Conservation (phyloP, 2,888 invertebrate species). For the Eretmocerus hayati region DNA sequence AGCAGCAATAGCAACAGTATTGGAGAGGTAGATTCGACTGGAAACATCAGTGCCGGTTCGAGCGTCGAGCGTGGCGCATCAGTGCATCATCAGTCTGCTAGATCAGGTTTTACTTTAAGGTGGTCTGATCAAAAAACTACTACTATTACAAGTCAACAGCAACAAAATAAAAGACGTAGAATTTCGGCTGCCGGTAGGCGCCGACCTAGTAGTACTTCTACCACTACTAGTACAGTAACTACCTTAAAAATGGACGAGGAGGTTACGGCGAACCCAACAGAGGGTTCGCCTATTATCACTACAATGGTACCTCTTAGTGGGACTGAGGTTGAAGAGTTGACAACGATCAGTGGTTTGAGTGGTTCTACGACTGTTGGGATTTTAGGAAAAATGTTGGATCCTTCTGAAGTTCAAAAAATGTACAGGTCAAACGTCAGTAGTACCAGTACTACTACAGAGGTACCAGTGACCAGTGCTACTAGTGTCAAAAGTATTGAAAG, state of each 20-base stretch:
- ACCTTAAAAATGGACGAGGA: slow-evolving; percentile 12
- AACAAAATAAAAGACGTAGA: slow-evolving; percentile 19
- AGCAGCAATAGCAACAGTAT: slow-evolving; percentile 37
- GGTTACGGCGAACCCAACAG: background rate
- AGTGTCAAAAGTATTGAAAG: slow-evolving; percentile 23
- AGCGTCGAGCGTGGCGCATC: slow-evolving; percentile 39
- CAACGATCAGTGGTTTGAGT: too few species aligned
- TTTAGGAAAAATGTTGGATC: slow-evolving; percentile 34
- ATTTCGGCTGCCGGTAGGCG: slow-evolving; percentile 20
- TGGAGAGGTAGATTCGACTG: too few species aligned
- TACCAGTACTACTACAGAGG: slow-evolving; percentile 19
- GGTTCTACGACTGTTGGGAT: too few species aligned
- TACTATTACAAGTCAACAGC: too few species aligned
- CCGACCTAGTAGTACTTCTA: slow-evolving; percentile 15
- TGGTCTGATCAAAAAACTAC: slow-evolving; percentile 33
- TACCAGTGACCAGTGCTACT: slow-evolving; percentile 16
- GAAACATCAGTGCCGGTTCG: slow-evolving; percentile 45
- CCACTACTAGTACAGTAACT: slow-evolving; percentile 13
- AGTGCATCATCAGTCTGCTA: too few species aligned
- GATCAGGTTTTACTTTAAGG: slow-evolving; percentile 28
- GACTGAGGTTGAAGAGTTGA: too few species aligned
- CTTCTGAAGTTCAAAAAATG: slow-evolving; percentile 42
- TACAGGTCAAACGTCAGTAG: slow-evolving; percentile 30
- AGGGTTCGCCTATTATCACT: slow-evolving; percentile 1
- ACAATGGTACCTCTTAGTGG: too few species aligned